Percentiles rank a stretch among this genome's conserved stretches.
Evolutionary conservation across 2,113 vertebrate species (phyloP).

Genomic region (Corythornis vintsioides): DNA sequence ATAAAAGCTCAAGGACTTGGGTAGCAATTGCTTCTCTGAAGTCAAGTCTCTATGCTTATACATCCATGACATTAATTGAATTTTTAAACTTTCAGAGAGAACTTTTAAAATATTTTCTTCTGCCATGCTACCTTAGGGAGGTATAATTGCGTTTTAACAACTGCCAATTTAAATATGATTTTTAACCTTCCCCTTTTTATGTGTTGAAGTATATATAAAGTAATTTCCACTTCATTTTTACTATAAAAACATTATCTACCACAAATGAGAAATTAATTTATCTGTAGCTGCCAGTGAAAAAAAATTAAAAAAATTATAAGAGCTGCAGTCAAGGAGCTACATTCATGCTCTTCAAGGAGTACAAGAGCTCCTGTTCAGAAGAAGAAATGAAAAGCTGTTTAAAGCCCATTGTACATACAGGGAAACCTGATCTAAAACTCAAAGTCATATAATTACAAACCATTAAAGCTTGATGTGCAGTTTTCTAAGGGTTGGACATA

Average conservation of each 20-base stretch:
- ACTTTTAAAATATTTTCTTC: conserved; percentile 73
- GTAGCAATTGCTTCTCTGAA: conserved; percentile 12
- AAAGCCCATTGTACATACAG: not conserved
- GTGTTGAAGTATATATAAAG: conserved; percentile 68
- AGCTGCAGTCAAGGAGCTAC: conserved; percentile 47
- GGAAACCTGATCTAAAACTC: conserved; percentile 42
- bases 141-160: conserved; percentile 76
- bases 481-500: conserved; percentile 15
- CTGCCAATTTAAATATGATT: conserved; percentile 71
- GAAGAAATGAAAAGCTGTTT: conserved; percentile 28
- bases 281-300: conserved; percentile 26
- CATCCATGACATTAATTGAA: conserved; percentile 70
- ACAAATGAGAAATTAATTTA: conserved; percentile 78
- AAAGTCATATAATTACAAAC: conserved; percentile 34
- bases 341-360: conserved; percentile 14
- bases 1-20: not conserved
- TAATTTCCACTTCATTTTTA: conserved; percentile 74
- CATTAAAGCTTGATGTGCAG: conserved; percentile 20
- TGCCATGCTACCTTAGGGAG: conserved; percentile 72
- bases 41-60: conserved; percentile 49
- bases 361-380: not conserved
- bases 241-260: conserved; percentile 73
- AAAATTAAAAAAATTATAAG: not conserved
- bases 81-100: conserved; percentile 72
- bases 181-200: conserved; percentile 73